Evolutionary conservation across 35 echinoderm and acorn worm species (phyloP).

Genomic region (Hemicentrotus pulcherrimus): DNA sequence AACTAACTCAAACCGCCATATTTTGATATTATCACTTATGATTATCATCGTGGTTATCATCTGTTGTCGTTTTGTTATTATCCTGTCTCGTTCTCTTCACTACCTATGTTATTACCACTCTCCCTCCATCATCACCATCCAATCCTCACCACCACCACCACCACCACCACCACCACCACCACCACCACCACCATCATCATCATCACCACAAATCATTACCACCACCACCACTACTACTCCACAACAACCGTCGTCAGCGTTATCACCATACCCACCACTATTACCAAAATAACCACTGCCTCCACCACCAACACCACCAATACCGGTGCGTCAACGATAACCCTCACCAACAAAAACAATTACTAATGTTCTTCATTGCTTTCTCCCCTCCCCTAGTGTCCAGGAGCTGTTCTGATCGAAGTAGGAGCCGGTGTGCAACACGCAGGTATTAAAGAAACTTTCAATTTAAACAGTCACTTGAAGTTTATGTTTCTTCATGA

Average conservation of each 20-base stretch:
- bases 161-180: neutral
- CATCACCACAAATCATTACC: neutral
- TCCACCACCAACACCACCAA: no score
- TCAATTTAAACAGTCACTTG: no score
- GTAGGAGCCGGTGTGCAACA: slow-evolving; percentile 65
- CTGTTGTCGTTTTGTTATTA: no score
- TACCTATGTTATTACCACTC: no score
- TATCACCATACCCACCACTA: neutral
- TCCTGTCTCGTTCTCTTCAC: no score
- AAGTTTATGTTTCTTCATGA: no score
- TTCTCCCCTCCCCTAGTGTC: slow-evolving; percentile 48
- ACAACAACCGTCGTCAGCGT: neutral
- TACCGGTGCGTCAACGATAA: no score
- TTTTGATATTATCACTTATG: neutral
- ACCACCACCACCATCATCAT: neutral
- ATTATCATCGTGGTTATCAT: no score
- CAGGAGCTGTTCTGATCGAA: slow-evolving; percentile 58
- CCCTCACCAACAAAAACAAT: neutral
- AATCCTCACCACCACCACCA: no score
- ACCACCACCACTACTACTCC: neutral
- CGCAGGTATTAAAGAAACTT: slow-evolving; percentile 54
- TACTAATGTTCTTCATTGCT: neutral
- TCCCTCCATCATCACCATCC: neutral
- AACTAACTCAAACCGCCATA: neutral
- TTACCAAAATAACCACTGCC: no score